Evolutionary conservation across 2,797 vertebrate species (phyloP).

Genomic region (Myripristis murdjan): DNA sequence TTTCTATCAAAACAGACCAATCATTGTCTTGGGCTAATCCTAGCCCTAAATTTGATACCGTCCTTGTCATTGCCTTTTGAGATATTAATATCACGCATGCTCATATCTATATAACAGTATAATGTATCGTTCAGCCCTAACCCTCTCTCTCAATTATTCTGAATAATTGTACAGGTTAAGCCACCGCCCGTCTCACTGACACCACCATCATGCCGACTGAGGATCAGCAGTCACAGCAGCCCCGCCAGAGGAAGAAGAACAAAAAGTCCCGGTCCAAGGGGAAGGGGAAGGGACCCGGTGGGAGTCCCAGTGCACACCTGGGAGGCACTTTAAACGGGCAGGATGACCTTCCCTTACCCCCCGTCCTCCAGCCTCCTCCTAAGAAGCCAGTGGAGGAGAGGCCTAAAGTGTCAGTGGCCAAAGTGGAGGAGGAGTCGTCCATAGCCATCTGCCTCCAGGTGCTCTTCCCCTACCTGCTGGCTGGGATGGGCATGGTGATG

Average conservation of each 20-base stretch:
- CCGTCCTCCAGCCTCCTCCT: slow-evolving; percentile 53
- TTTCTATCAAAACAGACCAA: too few relatives aligned
- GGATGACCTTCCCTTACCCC: slow-evolving; percentile 79
- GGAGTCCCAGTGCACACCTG: slow-evolving; percentile 64
- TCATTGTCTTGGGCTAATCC: too few relatives aligned
- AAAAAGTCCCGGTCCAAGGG: slow-evolving; percentile 84
- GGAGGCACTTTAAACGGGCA: slow-evolving; percentile 75
- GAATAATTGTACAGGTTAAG: slow-evolving; percentile 37
- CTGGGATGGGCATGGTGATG: slow-evolving; percentile 96
- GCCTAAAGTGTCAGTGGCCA: slow-evolving; percentile 76
- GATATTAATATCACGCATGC: too few relatives aligned
- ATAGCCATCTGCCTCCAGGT: slow-evolving; percentile 90
- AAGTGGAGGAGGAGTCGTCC: slow-evolving; percentile 87
- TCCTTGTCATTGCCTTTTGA: too few relatives aligned
- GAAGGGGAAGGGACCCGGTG: slow-evolving; percentile 75
- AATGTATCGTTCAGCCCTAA: too few relatives aligned
- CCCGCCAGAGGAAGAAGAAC: slow-evolving; percentile 84
- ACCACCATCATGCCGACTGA: slow-evolving; percentile 85
- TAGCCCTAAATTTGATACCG: too few relatives aligned
- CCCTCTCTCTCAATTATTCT: neutral
- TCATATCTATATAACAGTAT: too few relatives aligned
- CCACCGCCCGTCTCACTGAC: neutral
- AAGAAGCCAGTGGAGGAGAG: slow-evolving; percentile 79
- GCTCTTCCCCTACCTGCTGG: slow-evolving; percentile 91
- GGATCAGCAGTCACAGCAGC: slow-evolving; percentile 65